Conservation (phyloP, 2,113 vertebrate species). For the Dasypus novemcinctus region DNA sequence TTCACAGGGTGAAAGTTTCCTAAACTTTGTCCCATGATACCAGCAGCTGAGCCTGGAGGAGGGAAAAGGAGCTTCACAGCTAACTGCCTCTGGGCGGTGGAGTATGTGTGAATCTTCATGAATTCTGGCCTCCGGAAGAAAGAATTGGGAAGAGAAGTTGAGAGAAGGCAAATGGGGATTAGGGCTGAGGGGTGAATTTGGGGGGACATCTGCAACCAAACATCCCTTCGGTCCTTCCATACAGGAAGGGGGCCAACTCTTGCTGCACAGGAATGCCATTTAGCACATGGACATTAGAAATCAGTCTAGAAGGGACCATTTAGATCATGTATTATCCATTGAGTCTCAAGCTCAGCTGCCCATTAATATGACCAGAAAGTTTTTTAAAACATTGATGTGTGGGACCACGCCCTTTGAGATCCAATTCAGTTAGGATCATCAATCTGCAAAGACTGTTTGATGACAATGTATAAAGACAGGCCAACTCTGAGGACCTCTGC, state of each 20-base stretch:
- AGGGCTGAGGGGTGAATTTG: not conserved
- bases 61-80: constrained; percentile 44
- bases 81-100: not conserved
- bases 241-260: not conserved
- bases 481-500: not conserved
- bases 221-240: not conserved
- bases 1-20: constrained; percentile 70
- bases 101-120: constrained; percentile 71
- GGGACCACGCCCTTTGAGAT: not conserved
- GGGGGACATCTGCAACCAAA: not conserved
- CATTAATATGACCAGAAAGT: constrained; percentile 23
- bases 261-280: not conserved
- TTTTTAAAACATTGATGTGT: not conserved
- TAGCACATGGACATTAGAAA: not conserved
- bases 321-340: not conserved
- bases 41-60: constrained; percentile 59
- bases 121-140: constrained; percentile 64
- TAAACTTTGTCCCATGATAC: constrained; percentile 58
- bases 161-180: not conserved
- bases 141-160: constrained; percentile 18
- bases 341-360: not conserved
- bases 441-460: not conserved
- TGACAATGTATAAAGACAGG: not conserved
- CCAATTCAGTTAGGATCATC: no score
- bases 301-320: not conserved